phyloP scores from a whole-genome alignment of 2,113 vertebrate species.

The Chlorodrepanis virens region DNA sequence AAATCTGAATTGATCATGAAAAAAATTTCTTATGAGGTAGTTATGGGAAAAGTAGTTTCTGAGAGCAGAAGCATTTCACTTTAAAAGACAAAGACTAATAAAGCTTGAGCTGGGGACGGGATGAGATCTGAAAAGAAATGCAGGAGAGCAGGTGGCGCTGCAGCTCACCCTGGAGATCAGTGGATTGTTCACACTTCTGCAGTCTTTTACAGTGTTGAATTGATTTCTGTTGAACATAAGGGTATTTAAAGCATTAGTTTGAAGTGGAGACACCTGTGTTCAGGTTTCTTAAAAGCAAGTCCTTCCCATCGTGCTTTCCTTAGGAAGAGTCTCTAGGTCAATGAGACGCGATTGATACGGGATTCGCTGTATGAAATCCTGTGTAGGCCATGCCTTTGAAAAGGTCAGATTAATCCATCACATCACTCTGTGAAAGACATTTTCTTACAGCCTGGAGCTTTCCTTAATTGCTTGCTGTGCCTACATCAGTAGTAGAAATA shows the following conservation, averaged over 20 bases:
- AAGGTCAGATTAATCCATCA: neutral
- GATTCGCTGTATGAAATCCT: neutral
- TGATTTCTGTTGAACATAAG: neutral
- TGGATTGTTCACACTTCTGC: neutral
- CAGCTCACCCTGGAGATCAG: neutral
- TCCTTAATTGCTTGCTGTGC: neutral
- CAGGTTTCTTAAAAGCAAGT: neutral
- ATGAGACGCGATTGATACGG: fast-evolving
- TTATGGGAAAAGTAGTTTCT: neutral
- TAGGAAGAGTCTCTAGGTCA: neutral
- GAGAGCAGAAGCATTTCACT: neutral
- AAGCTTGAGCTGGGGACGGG: neutral
- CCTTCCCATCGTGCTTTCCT: neutral
- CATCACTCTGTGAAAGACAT: neutral
- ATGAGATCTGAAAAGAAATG: neutral
- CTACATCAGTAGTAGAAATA: neutral
- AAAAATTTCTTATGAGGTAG: neutral
- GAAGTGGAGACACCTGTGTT: neutral
- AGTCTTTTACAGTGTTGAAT: neutral
- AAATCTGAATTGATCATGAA: neutral
- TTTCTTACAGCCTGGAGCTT: neutral
- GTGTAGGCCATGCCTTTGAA: neutral
- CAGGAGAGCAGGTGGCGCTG: neutral
- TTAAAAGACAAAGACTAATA: neutral
- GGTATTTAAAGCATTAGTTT: neutral